A percentile compares a stretch with the other conserved stretches of the same genome.
These are phyloP conservation scores for Sebastes fasciatus DNA, from an alignment of 2,113 vertebrate species.

Conservation along the genomic window DNA sequence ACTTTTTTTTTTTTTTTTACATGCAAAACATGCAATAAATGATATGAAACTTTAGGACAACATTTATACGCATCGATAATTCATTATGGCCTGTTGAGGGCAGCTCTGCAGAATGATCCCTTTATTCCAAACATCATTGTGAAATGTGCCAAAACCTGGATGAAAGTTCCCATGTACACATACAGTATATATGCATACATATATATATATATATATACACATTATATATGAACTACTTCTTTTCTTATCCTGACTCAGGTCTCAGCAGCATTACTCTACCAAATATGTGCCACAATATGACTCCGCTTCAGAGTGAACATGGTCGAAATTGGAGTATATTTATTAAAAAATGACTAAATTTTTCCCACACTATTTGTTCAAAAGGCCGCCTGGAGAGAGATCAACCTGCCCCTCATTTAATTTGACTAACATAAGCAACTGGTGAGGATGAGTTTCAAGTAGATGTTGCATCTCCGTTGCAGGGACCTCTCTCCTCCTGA, in stretches of 20 bases:
- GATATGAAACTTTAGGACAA: too few species aligned
- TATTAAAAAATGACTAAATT: background rate
- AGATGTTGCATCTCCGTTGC: background rate
- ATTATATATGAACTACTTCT: background rate
- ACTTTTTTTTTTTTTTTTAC: background rate
- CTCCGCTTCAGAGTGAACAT: background rate
- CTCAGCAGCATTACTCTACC: background rate
- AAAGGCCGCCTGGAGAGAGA: background rate
- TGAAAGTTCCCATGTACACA: too few species aligned
- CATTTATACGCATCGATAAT: background rate
- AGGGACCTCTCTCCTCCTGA: background rate
- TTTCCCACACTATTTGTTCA: too few species aligned
- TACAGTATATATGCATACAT: too few species aligned
- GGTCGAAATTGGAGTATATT: background rate
- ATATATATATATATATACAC: too few species aligned
- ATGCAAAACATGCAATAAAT: background rate
- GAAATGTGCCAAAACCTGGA: background rate
- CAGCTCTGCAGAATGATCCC: background rate
- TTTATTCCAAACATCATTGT: background rate
- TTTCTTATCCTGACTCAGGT: background rate
- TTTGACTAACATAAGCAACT: too few species aligned
- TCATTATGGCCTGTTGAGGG: background rate
- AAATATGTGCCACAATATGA: background rate
- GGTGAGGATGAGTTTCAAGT: background rate
- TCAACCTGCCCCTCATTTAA: background rate